Percentiles rank a stretch among this genome's conserved stretches.
Evolutionary conservation across 2,888 invertebrate genomes (phyloP).

Genomic region (Autographa gamma): DNA sequence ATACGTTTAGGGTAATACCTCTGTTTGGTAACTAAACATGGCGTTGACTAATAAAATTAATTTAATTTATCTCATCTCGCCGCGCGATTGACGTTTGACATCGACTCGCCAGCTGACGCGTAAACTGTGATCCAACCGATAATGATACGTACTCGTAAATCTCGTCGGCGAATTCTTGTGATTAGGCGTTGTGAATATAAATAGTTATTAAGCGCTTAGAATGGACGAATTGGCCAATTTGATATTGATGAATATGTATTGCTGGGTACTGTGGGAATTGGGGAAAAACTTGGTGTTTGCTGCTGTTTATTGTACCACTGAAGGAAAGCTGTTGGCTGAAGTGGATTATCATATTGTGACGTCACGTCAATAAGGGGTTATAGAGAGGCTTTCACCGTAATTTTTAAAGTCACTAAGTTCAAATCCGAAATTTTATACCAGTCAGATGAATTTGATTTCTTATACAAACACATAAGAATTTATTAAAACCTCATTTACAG

Average conservation of each 20-base stretch:
- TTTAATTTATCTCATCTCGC: conserved; percentile 64
- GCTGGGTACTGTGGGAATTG: conserved; percentile 26
- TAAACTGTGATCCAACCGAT: conserved; percentile 60
- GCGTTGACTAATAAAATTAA: conserved; percentile 47
- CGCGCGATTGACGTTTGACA: conserved; percentile 61
- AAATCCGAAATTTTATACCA: too few relatives aligned
- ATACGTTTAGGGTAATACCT: conserved; percentile 65
- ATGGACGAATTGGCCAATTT: conserved; percentile 42
- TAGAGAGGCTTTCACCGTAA: too few relatives aligned
- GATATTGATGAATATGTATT: conserved; percentile 24
- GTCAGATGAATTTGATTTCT: too few relatives aligned
- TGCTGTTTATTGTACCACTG: conserved; percentile 3
- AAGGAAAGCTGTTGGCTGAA: conserved; percentile 11
- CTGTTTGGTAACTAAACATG: conserved; percentile 60
- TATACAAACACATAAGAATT: too few relatives aligned
- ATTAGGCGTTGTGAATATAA: conserved; percentile 61
- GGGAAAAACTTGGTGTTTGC: conserved; percentile 20
- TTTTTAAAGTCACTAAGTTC: too few relatives aligned
- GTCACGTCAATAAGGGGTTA: too few relatives aligned
- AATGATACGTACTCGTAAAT: conserved; percentile 59
- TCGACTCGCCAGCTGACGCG: conserved; percentile 57
- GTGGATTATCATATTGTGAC: neutral
- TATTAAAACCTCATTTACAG: too few relatives aligned
- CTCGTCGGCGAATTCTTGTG: conserved; percentile 62
- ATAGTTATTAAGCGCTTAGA: conserved; percentile 56